These are phyloP conservation scores for Drosophila anomalata DNA, from an alignment of 2,888 invertebrate species.

Conservation along the genomic window DNA sequence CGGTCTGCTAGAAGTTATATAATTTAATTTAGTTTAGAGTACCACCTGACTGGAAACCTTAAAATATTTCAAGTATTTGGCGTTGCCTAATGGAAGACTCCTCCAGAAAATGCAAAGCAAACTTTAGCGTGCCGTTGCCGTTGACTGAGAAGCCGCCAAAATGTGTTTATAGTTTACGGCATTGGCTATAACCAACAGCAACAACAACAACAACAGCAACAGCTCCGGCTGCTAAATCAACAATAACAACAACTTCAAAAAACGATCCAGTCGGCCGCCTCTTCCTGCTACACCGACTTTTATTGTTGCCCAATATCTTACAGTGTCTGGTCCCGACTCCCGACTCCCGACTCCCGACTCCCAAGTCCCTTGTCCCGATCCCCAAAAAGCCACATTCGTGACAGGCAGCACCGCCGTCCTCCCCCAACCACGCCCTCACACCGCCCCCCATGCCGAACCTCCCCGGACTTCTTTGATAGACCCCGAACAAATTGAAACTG, in stretches of 20 bases:
- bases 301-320: conserved; percentile 40
- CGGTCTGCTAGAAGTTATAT: neutral
- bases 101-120: conserved; percentile 71
- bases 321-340: conserved; percentile 10
- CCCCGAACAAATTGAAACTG: conserved; percentile 48
- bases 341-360: conserved; percentile 50
- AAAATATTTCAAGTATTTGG: conserved; percentile 33
- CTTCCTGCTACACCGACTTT: conserved; percentile 65
- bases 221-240: conserved; percentile 23
- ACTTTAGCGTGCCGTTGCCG: conserved; percentile 70
- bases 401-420: conserved; percentile 56
- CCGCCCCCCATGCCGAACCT: neutral
- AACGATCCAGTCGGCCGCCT: conserved; percentile 73
- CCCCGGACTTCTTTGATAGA: conserved; percentile 52
- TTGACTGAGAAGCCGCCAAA: conserved; percentile 72
- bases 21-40: neutral
- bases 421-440: conserved; percentile 6
- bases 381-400: conserved; percentile 65
- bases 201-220: conserved; percentile 19
- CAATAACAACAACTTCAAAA: conserved; percentile 63
- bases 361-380: neutral
- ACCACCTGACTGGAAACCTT: neutral
- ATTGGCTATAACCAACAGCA: conserved; percentile 39
- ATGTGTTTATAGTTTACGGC: conserved; percentile 70
- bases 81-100: conserved; percentile 61